Percentiles rank a stretch among this genome's conserved stretches.
Conservation (phyloP, 2,888 invertebrate genomes). For the Euzetes globulus region DNA sequence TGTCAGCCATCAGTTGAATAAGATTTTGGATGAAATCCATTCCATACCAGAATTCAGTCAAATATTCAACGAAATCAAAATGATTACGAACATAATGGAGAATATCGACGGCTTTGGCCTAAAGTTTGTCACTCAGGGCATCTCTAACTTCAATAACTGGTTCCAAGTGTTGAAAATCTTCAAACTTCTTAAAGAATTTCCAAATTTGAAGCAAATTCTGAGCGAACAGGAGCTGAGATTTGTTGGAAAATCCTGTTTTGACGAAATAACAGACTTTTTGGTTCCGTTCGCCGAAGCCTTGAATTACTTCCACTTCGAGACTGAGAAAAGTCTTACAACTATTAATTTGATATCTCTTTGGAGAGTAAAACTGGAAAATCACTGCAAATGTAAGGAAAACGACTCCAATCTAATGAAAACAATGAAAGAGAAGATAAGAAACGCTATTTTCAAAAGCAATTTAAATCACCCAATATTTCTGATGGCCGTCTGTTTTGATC, state of each 20-base stretch:
- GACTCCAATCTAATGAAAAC: neutral
- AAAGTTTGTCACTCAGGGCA: neutral
- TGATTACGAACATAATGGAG: neutral
- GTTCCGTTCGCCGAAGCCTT: neutral
- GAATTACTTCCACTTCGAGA: neutral
- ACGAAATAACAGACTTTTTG: neutral
- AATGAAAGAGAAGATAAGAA: constrained; percentile 3
- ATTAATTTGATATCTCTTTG: constrained; percentile 22
- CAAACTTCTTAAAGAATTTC: constrained; percentile 4
- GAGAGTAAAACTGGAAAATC: constrained; percentile 28
- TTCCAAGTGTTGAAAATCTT: neutral
- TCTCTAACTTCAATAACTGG: constrained; percentile 5
- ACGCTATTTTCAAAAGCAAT: neutral
- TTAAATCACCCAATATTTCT: neutral
- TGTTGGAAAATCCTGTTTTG: neutral
- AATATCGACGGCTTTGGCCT: neutral
- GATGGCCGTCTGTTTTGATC: constrained; percentile 29
- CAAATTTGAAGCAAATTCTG: neutral
- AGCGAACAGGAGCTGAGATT: neutral
- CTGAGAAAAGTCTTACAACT: neutral
- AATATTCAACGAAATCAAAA: neutral
- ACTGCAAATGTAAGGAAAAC: neutral
- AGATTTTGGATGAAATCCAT: neutral
- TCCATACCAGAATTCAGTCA: neutral
- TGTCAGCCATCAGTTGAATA: constrained; percentile 13